Evolutionary conservation across 2,888 invertebrate species (phyloP).

Genomic region (Boloria selene): DNA sequence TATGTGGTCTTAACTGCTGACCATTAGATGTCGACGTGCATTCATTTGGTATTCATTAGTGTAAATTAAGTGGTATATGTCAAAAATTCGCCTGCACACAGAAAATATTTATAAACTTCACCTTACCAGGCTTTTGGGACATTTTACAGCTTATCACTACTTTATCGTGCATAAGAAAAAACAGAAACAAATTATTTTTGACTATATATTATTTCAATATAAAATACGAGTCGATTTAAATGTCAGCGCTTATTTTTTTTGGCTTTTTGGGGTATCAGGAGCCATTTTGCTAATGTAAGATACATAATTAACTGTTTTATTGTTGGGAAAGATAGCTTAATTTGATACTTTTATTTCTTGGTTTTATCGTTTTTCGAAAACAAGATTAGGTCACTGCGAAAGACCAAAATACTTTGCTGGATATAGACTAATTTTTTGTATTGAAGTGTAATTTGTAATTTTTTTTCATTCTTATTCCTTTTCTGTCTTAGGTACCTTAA

Average conservation of each 20-base stretch:
- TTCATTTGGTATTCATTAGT: slow-evolving; percentile 77
- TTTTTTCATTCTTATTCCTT: too few relatives aligned
- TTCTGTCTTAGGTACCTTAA: too few relatives aligned
- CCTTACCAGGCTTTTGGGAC: slow-evolving; percentile 58
- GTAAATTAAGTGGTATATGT: slow-evolving; percentile 81
- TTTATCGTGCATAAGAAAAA: slow-evolving; percentile 32
- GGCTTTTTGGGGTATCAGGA: slow-evolving; percentile 61
- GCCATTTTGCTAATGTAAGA: slow-evolving; percentile 71
- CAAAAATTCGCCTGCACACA: slow-evolving; percentile 67
- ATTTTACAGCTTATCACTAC: slow-evolving; percentile 50
- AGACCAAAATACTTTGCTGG: background rate
- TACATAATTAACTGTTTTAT: slow-evolving; percentile 72
- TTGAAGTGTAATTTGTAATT: too few relatives aligned
- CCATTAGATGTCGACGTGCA: slow-evolving; percentile 67
- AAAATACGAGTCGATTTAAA: slow-evolving; percentile 48
- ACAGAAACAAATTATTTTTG: slow-evolving; percentile 38
- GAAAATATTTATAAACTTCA: slow-evolving; percentile 75
- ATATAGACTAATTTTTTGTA: too few relatives aligned
- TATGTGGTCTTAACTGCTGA: slow-evolving; percentile 22
- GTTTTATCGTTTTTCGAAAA: slow-evolving; percentile 54
- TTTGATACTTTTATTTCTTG: slow-evolving; percentile 60
- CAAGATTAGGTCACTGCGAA: slow-evolving; percentile 43
- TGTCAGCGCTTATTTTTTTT: slow-evolving; percentile 59
- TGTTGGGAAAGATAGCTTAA: slow-evolving; percentile 70
- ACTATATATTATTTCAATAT: slow-evolving; percentile 35